Base-by-base conservation (phyloP, 2,113 vertebrate species). In the Chlorodrepanis virens region DNA sequence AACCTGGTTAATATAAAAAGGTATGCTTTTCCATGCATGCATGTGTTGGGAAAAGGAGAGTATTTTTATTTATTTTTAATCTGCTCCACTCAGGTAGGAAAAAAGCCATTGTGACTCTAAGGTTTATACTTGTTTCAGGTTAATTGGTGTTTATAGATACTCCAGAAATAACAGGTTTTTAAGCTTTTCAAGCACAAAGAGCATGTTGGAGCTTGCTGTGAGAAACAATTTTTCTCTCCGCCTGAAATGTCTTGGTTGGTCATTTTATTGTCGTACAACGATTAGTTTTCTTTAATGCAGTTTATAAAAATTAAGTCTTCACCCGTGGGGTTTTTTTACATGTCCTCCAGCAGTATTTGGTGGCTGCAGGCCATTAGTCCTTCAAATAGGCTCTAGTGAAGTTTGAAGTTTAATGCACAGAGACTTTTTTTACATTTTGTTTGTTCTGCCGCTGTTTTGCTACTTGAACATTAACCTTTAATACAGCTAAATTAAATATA, bases 401-500 rank as follows among this genome's bases (percentile, higher is more conserved):
- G 94, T 96, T 97, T 96, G 96, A 80, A 95, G 94, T 94, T 84
- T 91, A 97, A 96, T 96, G 94, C 83, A 50, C 49, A 63, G 96
- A 96, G 95, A 93, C 94, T 94, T 83, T 87, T 97, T 95, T 97
- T 96, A 89, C 95, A 89, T 97, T 97, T 95, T 94, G 77, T 95
- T 97, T 96, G 84, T 97, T 96, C 96, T 97, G 90, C 76, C 74
- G 94, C 97, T 97, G 97, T 96, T 97, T 96, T 96, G 97, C 96
- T 97, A 93, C 97, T 96, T 94, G 88, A 96, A 96, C 97, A 97
- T 98, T 97, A 97, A 98, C 98, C 97, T 98, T 98, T 98, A 97
- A 96, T 98, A 90, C 82, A 98, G 95, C 96, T 96, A 95, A 97
- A 97, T 97, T 97, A 98, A 98, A 98, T 97, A 98, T 98, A 97